Evolutionary conservation across 2,888 invertebrate species (phyloP), one percentile per base, ranked within the genome.

Genomic region (Zele albiditarsus): DNA sequence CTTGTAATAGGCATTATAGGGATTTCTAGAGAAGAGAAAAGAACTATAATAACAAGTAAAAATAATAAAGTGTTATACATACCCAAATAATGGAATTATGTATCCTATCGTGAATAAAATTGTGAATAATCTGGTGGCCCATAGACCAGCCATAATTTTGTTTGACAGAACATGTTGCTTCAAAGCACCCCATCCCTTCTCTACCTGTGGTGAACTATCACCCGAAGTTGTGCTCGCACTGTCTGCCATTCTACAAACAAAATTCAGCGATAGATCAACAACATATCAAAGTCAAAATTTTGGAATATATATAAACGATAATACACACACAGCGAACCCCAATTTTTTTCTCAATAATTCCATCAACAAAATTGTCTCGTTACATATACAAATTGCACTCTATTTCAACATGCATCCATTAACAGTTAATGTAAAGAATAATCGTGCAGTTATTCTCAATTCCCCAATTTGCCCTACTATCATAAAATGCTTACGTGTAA

Each of bases 51-150:
- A 57, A 57, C 20, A 71, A 53, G n/a, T 33, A 57, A 74, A 74
- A 78, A 77, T 74, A 74, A 60, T 71, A 46, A 74, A 8, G 38
- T 6, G 14, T 14, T 14, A 33, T 62, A 91, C 94, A 92, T 91
- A 98, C 96, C 96, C 95, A 90, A 98, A 95, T 82, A 97, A 89
- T 72, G 98, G 98, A 84, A 98, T 88, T 68, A 98, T 91, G 90
- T 97, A 98, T 85, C 94, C 93, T 82, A 96, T 87, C 20, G 96
- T 94, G 89, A 95, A 97, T 20, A 96, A 86, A 31, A 98, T 93
- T 1, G 97, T 96, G 75, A 96, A 91, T 28, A 98, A 88, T 83
- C 99, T 92, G 46, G 97, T 95, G 20, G 94, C 92, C 96, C 98
- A 98, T 74, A 98, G 91, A 0, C 94, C 94, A 62, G 96, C 94